A percentile compares a stretch with the other conserved stretches of the same genome.
Evolutionary conservation across 1,140 invertebrate species (phyloP).

Genomic region (Diorhabda elongata): DNA sequence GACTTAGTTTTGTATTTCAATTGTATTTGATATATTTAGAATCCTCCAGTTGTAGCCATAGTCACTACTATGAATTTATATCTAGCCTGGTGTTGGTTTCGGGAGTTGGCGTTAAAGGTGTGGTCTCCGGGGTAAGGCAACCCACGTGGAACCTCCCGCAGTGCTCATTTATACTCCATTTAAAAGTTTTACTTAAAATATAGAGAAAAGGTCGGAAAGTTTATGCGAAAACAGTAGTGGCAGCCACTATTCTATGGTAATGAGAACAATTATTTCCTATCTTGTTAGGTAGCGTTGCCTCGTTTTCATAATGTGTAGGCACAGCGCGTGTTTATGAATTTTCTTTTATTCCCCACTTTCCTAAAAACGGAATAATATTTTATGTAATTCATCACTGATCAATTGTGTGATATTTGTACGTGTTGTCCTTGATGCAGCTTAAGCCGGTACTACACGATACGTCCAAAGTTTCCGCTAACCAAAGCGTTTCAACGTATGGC

Average conservation of each 20-base stretch:
- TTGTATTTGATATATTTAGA: neutral
- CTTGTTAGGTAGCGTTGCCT: neutral
- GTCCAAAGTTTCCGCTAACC: too few relatives aligned
- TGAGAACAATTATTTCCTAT: neutral
- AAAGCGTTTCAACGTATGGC: too few relatives aligned
- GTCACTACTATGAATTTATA: neutral
- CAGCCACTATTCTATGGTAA: neutral
- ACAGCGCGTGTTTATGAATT: neutral
- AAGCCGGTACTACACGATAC: too few relatives aligned
- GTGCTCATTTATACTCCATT: constrained; percentile 2
- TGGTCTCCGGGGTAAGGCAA: constrained; percentile 1
- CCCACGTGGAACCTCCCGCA: neutral
- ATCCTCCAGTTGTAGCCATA: neutral
- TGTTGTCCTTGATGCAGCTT: too few relatives aligned
- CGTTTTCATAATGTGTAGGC: neutral
- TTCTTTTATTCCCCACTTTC: too few relatives aligned
- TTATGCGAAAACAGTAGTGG: constrained; percentile 1
- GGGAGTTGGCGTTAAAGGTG: neutral
- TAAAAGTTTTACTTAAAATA: constrained; percentile 1
- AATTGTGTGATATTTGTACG: too few relatives aligned
- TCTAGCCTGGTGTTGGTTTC: neutral
- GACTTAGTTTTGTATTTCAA: too few relatives aligned
- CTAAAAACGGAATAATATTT: too few relatives aligned
- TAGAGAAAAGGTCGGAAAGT: constrained; percentile 1
- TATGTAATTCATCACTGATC: too few relatives aligned